Base-by-base conservation (phyloP, 2,113 vertebrate species). In the Ardeotis arabs region DNA sequence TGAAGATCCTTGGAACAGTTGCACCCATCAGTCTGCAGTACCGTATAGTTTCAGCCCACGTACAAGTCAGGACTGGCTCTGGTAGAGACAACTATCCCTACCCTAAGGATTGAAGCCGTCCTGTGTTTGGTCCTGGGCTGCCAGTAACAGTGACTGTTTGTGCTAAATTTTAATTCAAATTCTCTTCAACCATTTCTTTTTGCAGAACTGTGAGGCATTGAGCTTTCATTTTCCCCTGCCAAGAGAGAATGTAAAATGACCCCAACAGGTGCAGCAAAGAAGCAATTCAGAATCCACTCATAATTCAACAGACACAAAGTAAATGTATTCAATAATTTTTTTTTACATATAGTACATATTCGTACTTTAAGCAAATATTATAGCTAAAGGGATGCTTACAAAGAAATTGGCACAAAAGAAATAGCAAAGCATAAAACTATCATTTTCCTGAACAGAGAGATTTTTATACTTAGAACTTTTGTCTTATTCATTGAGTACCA, bases 241-340 rank as follows among this genome's bases (percentile, higher is more conserved):
- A 94, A 80, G 29, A 78, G 23, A 85, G 45, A 62, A 83, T 20
- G 21, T 49, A 79, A 84, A 94, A 87, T 84, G 83, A 84, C 73
- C 66, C 70, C 47, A 88, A 78, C 64, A 96, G 59, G 86, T 96
- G 92, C 69, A 86, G 85, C 62, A 68, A 74, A 91, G 75, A 64
- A 84, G 70, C 47, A 68, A 64, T 83, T 92, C 45, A 72, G 70
- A 92, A 89, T 77, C 39, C 72, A 85, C 67, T 85, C 88, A 21
- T 68, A 92, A 84, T 60, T 89, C 66, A 93, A 92, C 59, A 94
- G 90, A 76, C 90, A 84, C 59, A 80, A 83, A 78, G 83, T 85
- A 91, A 96, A 97, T 88, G 22, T 75, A 82, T 81, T 94, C 72
- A 97, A 89, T 95, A 96, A 97, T 95, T 96, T 96, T 89, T 96